Evolutionary conservation across 2,797 vertebrate species (phyloP).

Genomic region (Morus bassanus): DNA sequence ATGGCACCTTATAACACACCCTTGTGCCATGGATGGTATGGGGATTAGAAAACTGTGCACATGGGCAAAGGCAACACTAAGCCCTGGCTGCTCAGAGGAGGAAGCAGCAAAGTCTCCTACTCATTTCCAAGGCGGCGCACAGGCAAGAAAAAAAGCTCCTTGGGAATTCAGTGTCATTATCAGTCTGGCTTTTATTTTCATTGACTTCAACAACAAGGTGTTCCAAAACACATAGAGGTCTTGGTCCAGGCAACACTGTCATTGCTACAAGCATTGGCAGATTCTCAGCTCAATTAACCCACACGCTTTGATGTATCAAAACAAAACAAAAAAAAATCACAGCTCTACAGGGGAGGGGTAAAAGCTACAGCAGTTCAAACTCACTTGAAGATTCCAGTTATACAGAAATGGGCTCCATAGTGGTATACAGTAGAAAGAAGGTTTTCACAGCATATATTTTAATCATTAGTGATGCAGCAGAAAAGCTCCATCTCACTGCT

Average conservation of each 20-base stretch:
- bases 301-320: conserved; percentile 31
- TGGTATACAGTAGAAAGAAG: not conserved
- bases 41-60: not conserved
- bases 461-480: conserved; percentile 15
- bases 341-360: conserved; percentile 39
- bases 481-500: conserved; percentile 15
- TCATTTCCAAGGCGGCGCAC: not conserved
- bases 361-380: conserved; percentile 62
- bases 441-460: conserved; percentile 64
- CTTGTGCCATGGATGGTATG: accelerated
- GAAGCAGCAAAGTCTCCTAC: not conserved
- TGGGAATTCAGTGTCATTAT: not conserved
- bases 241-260: conserved; percentile 38
- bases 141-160: not conserved
- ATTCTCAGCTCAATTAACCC: conserved; percentile 28
- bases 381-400: conserved; percentile 28
- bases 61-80: not conserved
- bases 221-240: conserved; percentile 21
- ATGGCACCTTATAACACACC: not conserved
- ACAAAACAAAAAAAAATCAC: conserved; percentile 40
- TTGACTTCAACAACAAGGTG: conserved; percentile 55
- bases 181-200: conserved; percentile 66
- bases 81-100: not conserved
- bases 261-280: conserved; percentile 60
- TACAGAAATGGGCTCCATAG: not conserved